A percentile compares a stretch with the other conserved stretches of the same genome.
Evolutionary conservation across 2,113 vertebrate genomes (phyloP).

Genomic region (Struthio camelus): DNA sequence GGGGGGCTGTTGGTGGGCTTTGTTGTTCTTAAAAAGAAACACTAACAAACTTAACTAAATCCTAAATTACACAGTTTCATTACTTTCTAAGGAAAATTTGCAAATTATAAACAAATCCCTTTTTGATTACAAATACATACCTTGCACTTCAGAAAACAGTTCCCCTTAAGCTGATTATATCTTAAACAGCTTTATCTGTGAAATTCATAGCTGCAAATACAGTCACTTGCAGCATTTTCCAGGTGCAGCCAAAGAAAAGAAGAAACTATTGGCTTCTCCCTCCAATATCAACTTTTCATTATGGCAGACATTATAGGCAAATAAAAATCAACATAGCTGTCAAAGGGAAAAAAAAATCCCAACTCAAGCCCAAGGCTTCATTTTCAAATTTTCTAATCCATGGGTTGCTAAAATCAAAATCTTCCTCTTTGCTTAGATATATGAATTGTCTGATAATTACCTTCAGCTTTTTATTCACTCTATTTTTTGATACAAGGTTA

Average conservation of each 20-base stretch:
- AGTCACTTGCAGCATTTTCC: not conserved
- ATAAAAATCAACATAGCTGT: not conserved
- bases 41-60: not conserved
- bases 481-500: not conserved
- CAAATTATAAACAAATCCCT: slow-evolving; percentile 1
- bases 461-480: not conserved
- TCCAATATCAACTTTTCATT: not conserved
- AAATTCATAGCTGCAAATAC: slow-evolving; percentile 42
- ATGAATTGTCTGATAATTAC: not conserved
- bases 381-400: not conserved
- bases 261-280: not conserved
- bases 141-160: slow-evolving; percentile 27
- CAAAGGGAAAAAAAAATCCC: not conserved
- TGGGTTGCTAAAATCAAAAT: not conserved
- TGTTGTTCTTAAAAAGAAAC: not conserved
- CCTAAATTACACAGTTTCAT: not conserved
- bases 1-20: not conserved
- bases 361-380: not conserved
- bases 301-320: not conserved
- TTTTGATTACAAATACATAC: not conserved
- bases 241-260: slow-evolving; percentile 19
- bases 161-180: slow-evolving; percentile 18
- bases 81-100: not conserved
- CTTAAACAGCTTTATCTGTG: slow-evolving; percentile 36
- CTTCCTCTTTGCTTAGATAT: not conserved